Evolutionary conservation across 2,113 vertebrate genomes (phyloP).

Genomic region (Mirounga angustirostris): DNA sequence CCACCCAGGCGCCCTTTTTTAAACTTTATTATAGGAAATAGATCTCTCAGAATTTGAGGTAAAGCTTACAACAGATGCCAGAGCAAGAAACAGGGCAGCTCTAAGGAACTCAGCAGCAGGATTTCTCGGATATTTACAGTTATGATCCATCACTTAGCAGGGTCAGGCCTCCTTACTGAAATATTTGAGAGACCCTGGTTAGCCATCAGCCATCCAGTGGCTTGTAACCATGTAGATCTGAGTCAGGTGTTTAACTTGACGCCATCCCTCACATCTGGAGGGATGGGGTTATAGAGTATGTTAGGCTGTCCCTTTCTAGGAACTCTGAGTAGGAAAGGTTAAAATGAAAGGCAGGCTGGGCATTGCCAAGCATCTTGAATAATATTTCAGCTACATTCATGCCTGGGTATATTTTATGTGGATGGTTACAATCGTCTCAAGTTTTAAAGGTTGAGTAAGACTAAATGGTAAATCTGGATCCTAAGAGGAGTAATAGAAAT

Average conservation of each 20-base stretch:
- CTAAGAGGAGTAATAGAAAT: slow-evolving; percentile 14
- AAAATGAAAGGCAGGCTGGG: background rate
- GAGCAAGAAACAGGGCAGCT: background rate
- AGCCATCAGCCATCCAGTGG: background rate
- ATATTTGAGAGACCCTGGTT: background rate
- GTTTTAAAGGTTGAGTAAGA: slow-evolving; percentile 10
- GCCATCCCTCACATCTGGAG: background rate
- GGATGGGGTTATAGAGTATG: background rate
- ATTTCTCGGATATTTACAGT: background rate
- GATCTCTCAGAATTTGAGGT: slow-evolving; percentile 40
- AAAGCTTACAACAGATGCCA: background rate
- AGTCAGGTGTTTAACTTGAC: background rate
- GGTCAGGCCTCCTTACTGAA: background rate
- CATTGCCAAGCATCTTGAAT: background rate
- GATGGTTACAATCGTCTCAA: background rate
- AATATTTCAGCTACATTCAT: background rate
- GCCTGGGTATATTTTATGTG: background rate
- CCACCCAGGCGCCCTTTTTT: no score
- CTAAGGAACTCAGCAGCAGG: background rate
- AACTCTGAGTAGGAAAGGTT: background rate
- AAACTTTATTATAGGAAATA: background rate
- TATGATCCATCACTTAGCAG: background rate
- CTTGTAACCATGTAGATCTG: background rate
- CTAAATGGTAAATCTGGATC: slow-evolving; percentile 35
- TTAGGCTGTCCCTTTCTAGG: background rate